These are phyloP conservation scores for Lypha dubia DNA, from an alignment of 2,888 invertebrate genomes.

Conservation along the genomic window DNA sequence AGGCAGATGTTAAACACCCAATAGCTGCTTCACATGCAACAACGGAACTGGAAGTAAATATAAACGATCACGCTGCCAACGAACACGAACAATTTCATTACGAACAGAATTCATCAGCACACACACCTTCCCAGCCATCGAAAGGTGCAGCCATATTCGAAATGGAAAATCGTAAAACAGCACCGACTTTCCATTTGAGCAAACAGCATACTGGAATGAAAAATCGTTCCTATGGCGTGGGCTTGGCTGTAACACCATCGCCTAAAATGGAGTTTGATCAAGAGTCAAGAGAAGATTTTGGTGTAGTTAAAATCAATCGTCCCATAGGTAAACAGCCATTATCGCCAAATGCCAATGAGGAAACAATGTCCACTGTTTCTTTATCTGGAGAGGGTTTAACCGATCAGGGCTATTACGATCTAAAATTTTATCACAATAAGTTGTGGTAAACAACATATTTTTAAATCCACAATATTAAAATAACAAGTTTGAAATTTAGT, in stretches of 20 bases:
- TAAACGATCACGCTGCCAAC: slow-evolving; percentile 41
- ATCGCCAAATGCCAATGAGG: slow-evolving; percentile 78
- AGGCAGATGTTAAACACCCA: slow-evolving; percentile 40
- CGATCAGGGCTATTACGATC: slow-evolving; percentile 88
- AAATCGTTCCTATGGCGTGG: slow-evolving; percentile 82
- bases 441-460: slow-evolving; percentile 87
- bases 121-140: slow-evolving; percentile 56
- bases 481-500: neutral
- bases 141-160: slow-evolving; percentile 64
- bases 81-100: slow-evolving; percentile 47
- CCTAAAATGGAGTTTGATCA: slow-evolving; percentile 83
- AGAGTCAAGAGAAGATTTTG: slow-evolving; percentile 81
- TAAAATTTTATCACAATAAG: slow-evolving; percentile 91
- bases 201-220: slow-evolving; percentile 83
- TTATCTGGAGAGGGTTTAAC: slow-evolving; percentile 84
- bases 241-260: slow-evolving; percentile 82
- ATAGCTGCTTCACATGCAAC: slow-evolving; percentile 23
- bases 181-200: slow-evolving; percentile 79
- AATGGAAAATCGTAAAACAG: slow-evolving; percentile 75
- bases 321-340: slow-evolving; percentile 77
- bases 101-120: slow-evolving; percentile 53
- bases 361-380: slow-evolving; percentile 80
- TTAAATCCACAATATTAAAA: neutral
- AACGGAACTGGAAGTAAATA: slow-evolving; percentile 46
- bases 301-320: slow-evolving; percentile 81